Evolutionary conservation across 2,113 vertebrate genomes (phyloP).

Genomic region (Aptenodytes patagonicus): DNA sequence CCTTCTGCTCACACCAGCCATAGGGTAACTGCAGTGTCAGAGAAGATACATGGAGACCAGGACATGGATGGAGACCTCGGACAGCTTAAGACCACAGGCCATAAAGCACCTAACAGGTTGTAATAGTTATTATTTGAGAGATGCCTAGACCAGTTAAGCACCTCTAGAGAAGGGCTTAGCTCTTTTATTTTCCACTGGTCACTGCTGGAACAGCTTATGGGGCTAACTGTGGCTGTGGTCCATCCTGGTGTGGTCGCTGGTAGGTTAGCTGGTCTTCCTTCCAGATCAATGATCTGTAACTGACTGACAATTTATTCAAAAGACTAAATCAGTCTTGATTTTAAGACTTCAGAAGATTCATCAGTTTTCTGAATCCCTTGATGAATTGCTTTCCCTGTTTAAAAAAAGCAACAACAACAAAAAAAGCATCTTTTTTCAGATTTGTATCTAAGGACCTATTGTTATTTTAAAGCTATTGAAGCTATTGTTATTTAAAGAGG

Average conservation of each 20-base stretch:
- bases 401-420: not conserved
- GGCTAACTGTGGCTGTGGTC: not conserved
- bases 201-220: not conserved
- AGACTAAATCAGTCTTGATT: not conserved
- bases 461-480: constrained; percentile 9
- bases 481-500: not conserved
- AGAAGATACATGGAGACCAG: not conserved
- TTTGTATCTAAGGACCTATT: not conserved
- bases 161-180: not conserved
- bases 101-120: not conserved
- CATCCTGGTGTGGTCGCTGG: not conserved
- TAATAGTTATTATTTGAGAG: not conserved
- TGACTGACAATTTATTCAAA: not conserved
- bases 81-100: not conserved
- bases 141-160: not conserved
- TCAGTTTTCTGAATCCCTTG: not conserved
- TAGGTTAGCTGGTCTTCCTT: not conserved
- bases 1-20: not conserved
- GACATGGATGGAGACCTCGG: not conserved
- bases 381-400: not conserved
- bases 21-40: not conserved
- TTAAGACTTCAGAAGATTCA: not conserved
- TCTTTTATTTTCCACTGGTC: not conserved
- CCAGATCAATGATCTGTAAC: not conserved
- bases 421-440: not conserved